Base-by-base conservation (phyloP, 2,888 invertebrate genomes). In the Agrotis segetum region DNA sequence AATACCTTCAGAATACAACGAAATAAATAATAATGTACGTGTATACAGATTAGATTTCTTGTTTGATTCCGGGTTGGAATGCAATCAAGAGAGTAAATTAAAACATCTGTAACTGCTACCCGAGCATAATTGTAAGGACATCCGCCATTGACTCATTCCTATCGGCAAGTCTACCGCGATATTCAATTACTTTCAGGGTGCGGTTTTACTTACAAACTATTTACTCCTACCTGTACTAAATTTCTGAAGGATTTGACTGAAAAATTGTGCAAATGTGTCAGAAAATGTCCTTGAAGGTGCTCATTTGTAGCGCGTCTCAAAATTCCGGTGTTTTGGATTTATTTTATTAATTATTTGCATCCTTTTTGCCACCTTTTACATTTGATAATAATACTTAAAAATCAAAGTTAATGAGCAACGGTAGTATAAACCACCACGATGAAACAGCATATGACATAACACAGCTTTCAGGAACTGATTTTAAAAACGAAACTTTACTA, bases 61-160 rank as follows among this genome's bases (percentile, higher is more conserved):
- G 11, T 47, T 19, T 44, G 21, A 55, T 55, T 19, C 13, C 13
- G 50, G 40, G 58, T 44, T 53, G 58, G 49, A 50, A 44, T 69
- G 69, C 56, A 61, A 61, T 61, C 69, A 52, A 60, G 46, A 9
- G 16, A 24, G 24, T 52, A 46, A 56, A 61, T 77, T 77, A 56
- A 68, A 52, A 56, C 13, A 14, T 61, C 34, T 46, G 19, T 13
- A 47, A 47, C 47, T 19, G 19, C 17, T 13, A 29, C 53, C 21
- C 24, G 40, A 21, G 40, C 19, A 16, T 16, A n/a, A n/a, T 4
- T 34, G 59, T 29, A 19, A 14, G 16, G 3, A n/a, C 6, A 21
- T 29, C 24, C 29, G 34, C 34, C n/a, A 60, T 34, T 56, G 11
- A 50, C 11, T 21, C 60, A 55, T 60, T 40, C 44, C 16, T 40